Evolutionary conservation across 2,113 vertebrate species (phyloP).

Genomic region (Peromyscus leucopus): DNA sequence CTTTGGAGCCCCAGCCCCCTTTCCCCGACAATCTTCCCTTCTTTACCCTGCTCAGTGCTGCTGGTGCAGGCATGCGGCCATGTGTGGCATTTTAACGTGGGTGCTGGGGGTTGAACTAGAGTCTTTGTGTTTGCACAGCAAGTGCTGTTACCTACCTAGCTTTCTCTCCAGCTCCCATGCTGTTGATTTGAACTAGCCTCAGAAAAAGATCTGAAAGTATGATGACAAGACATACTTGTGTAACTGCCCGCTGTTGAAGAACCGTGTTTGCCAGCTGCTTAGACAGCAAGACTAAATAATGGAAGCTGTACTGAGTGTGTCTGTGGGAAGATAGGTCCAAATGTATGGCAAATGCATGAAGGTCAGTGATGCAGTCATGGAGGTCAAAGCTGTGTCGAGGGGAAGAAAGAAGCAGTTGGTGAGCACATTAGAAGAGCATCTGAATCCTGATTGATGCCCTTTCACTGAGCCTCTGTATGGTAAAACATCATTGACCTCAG

Average conservation of each 20-base stretch:
- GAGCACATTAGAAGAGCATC: not conserved
- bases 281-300: not conserved
- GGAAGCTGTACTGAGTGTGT: not conserved
- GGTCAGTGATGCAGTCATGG: not conserved
- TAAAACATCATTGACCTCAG: constrained; percentile 3
- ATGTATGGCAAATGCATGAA: not conserved
- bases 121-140: not conserved
- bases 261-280: constrained; percentile 6
- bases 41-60: not conserved
- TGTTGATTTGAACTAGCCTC: constrained; percentile 13
- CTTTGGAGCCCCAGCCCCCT: not conserved
- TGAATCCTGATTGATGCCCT: not conserved
- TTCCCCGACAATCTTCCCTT: not conserved
- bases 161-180: not conserved
- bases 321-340: not conserved
- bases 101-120: not conserved
- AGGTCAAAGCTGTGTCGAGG: not conserved
- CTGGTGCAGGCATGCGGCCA: not conserved
- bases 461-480: not conserved
- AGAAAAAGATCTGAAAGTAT: constrained; percentile 36
- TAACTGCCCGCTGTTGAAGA: constrained; percentile 21
- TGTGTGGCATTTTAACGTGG: not conserved
- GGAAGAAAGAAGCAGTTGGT: not conserved
- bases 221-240: constrained; percentile 21
- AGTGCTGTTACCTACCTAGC: not conserved